These are phyloP conservation scores for Euleptes europaea DNA, from an alignment of 2,113 vertebrate genomes.

Conservation along the genomic window DNA sequence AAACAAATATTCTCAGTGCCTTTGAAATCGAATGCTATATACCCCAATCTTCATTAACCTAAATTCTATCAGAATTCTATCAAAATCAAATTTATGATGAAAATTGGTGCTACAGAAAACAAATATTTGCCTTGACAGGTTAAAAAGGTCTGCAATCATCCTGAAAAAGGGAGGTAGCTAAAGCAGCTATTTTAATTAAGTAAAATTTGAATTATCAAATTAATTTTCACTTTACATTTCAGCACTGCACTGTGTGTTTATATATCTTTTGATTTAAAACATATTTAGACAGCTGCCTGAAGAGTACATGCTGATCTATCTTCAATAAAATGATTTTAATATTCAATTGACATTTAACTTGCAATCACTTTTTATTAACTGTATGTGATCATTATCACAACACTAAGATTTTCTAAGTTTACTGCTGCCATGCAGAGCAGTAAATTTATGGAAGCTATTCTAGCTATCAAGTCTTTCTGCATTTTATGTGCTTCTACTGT, in stretches of 20 bases:
- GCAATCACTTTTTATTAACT: constrained; percentile 30
- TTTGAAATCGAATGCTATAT: background rate
- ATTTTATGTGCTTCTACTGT: background rate
- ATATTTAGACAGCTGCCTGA: constrained; percentile 22
- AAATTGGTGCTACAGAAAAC: background rate
- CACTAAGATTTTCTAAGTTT: constrained; percentile 17
- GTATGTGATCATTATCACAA: background rate
- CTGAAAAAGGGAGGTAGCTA: background rate
- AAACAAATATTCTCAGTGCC: background rate
- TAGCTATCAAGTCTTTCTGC: background rate
- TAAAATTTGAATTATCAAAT: constrained; percentile 50
- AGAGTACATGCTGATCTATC: constrained; percentile 19
- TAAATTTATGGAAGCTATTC: constrained; percentile 19
- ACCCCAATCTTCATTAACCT: background rate
- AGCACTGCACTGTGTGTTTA: constrained; percentile 16
- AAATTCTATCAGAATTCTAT: background rate
- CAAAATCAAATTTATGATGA: too few species aligned
- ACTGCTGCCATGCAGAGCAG: background rate
- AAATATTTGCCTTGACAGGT: background rate
- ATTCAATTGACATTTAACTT: constrained; percentile 29
- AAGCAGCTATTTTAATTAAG: constrained; percentile 40
- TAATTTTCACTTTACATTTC: constrained; percentile 38
- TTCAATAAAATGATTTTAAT: constrained; percentile 46
- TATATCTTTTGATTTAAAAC: constrained; percentile 33
- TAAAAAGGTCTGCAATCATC: constrained; percentile 2